These are phyloP conservation scores for Cephus nigrinus DNA, from an alignment of 2,888 invertebrate species.

Conservation along the genomic window DNA sequence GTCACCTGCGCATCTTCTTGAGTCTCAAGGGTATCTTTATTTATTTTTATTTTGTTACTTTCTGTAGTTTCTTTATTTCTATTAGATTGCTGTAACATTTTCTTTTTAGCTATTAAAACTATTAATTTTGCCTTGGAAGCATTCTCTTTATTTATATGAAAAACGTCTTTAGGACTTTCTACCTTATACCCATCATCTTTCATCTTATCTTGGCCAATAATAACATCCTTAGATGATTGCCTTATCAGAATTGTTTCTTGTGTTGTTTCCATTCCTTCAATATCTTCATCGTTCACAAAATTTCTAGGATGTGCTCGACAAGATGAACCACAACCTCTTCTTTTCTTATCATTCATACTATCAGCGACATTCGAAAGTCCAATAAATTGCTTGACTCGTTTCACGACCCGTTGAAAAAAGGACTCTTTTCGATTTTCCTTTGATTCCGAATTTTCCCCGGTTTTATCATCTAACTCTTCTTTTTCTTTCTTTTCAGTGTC, in stretches of 20 bases:
- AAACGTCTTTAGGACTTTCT: not conserved
- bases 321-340: not conserved
- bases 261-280: slow-evolving; percentile 8
- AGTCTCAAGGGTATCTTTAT: no score
- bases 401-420: slow-evolving; percentile 21
- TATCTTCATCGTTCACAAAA: slow-evolving; percentile 20
- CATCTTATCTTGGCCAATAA: not conserved
- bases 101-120: slow-evolving; percentile 3
- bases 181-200: not conserved
- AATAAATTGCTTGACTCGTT: no score
- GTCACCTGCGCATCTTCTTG: no score
- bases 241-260: not conserved
- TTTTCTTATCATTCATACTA: not conserved
- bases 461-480: not conserved
- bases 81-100: not conserved
- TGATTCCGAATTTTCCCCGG: not conserved
- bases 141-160: not conserved
- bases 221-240: not conserved
- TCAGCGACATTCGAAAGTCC: no score
- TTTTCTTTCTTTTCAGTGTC: not conserved
- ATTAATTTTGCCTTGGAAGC: not conserved
- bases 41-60: no score
- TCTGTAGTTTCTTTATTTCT: no score
- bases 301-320: slow-evolving; percentile 11
- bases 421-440: slow-evolving; percentile 7